These are phyloP conservation scores for Magallana ariakensis DNA, from an alignment of 1,140 invertebrate species.

Conservation along the genomic window DNA sequence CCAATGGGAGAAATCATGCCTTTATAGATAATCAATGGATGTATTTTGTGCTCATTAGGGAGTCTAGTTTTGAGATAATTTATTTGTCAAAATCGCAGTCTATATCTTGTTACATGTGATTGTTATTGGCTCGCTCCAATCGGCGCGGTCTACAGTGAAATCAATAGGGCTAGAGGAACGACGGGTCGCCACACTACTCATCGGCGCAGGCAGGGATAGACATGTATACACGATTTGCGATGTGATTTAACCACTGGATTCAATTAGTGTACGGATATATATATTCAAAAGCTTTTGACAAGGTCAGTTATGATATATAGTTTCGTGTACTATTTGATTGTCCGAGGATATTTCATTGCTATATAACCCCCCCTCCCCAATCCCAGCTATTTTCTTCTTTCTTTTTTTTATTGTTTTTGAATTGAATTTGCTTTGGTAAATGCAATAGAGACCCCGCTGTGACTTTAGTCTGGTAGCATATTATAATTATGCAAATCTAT, in stretches of 20 bases:
- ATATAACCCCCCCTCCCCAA: too few relatives aligned
- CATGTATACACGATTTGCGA: background rate
- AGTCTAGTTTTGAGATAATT: background rate
- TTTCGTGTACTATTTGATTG: too few relatives aligned
- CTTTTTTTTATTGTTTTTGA: too few relatives aligned
- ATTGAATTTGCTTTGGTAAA: too few relatives aligned
- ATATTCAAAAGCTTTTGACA: background rate
- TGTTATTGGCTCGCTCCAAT: background rate
- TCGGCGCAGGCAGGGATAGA: background rate
- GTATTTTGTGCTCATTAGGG: background rate
- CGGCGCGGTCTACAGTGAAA: background rate
- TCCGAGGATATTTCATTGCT: too few relatives aligned
- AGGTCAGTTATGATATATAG: too few relatives aligned
- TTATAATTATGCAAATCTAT: too few relatives aligned
- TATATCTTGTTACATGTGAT: background rate
- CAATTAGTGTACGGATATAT: background rate
- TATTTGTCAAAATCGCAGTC: slow-evolving; percentile 1
- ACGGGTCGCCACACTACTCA: background rate
- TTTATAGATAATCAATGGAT: background rate
- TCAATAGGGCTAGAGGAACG: slow-evolving; percentile 13
- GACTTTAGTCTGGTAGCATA: too few relatives aligned
- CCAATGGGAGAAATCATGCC: background rate
- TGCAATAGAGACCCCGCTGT: too few relatives aligned
- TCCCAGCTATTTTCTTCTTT: too few relatives aligned
- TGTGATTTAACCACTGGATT: slow-evolving; percentile 5